phyloP scores from a whole-genome alignment of 2,888 invertebrate species.

The Dolomedes plantarius region DNA sequence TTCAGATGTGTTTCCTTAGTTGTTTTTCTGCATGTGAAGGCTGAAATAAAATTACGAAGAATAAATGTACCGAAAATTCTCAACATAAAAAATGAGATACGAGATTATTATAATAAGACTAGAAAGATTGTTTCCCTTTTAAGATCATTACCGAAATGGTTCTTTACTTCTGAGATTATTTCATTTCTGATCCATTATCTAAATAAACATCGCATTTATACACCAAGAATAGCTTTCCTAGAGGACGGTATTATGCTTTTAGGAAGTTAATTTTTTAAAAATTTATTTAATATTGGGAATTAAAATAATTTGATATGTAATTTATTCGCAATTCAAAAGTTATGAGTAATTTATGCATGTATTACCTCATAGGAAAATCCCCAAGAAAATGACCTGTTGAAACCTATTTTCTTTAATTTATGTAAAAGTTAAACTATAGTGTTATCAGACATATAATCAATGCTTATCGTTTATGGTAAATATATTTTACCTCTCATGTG shows the following conservation, averaged over 20 bases:
- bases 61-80: constrained; percentile 12
- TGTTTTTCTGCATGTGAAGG: background rate
- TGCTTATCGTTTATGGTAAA: too few species aligned
- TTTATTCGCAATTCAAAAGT: too few species aligned
- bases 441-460: too few species aligned
- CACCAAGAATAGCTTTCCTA: background rate
- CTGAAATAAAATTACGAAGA: background rate
- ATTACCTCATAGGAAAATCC: too few species aligned
- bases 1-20: background rate
- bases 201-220: constrained; percentile 9
- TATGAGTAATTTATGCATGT: too few species aligned
- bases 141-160: constrained; percentile 13
- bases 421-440: too few species aligned
- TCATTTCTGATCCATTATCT: constrained; percentile 2
- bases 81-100: background rate
- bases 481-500: too few species aligned
- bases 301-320: too few species aligned
- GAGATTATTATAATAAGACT: background rate
- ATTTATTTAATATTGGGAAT: too few species aligned
- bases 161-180: constrained; percentile 5
- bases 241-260: background rate
- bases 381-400: too few species aligned
- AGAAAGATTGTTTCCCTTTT: background rate
- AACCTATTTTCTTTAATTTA: too few species aligned
- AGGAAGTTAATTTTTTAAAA: background rate